phyloP scores from a whole-genome alignment of 2,113 vertebrate species.

The Sorex araneus region DNA sequence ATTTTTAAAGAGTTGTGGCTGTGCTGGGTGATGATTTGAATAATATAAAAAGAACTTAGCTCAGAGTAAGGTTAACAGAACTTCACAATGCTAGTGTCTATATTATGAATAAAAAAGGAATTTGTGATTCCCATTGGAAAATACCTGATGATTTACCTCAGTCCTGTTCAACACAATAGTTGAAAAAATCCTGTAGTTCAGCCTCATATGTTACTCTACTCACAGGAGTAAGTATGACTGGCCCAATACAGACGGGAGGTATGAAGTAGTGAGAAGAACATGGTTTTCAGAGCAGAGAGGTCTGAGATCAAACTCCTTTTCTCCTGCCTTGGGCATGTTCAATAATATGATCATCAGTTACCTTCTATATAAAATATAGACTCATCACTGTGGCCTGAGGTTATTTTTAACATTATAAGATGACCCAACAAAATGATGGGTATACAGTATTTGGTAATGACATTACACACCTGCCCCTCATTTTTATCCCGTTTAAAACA shows the following conservation, averaged over 20 bases:
- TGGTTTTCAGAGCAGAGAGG: not conserved
- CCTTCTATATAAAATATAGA: not conserved
- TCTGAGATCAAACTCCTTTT: not conserved
- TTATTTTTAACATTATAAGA: slow-evolving; percentile 12
- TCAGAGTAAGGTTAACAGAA: no score
- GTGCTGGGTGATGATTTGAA: not conserved
- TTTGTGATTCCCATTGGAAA: slow-evolving; percentile 46
- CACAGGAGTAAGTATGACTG: not conserved
- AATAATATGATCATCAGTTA: not conserved
- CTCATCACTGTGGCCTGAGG: not conserved
- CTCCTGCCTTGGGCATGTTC: not conserved
- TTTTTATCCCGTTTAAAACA: not conserved
- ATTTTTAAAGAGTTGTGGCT: slow-evolving; percentile 10
- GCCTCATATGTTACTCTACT: not conserved
- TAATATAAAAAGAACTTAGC: not conserved
- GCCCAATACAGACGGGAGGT: no score
- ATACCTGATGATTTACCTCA: not conserved
- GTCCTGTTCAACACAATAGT: not conserved
- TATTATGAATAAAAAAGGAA: not conserved
- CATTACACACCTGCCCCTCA: not conserved
- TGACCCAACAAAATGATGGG: no score
- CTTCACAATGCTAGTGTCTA: not conserved
- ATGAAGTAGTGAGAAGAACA: not conserved
- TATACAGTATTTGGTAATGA: no score
- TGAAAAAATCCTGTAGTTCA: not conserved